A percentile compares a stretch with the other conserved stretches of the same genome.
phyloP scores from a whole-genome alignment of 2,113 vertebrate genomes.

The Odontesthes bonariensis region DNA sequence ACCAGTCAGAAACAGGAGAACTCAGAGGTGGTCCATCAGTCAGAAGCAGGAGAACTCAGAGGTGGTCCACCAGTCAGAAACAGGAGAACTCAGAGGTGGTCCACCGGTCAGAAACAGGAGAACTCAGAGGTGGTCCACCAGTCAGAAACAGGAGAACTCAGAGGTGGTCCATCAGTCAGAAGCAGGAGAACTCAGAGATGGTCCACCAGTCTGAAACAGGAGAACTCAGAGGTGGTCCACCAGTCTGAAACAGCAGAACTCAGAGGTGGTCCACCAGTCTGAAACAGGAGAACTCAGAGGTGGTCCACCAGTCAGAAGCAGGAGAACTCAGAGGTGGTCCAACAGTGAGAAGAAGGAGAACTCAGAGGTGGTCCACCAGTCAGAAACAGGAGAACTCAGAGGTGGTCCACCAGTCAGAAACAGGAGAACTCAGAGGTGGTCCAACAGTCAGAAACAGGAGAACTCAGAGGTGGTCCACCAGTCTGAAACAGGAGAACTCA shows the following conservation, averaged over 20 bases:
- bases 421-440: conserved; percentile 19
- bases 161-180: conserved; percentile 13
- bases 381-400: conserved; percentile 23
- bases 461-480: conserved; percentile 9
- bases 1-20: conserved; percentile 15
- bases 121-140: conserved; percentile 9
- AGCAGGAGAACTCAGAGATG: conserved; percentile 15
- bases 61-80: conserved; percentile 7
- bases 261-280: conserved; percentile 11
- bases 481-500: conserved; percentile 19
- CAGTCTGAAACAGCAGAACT: conserved; percentile 19
- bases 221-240: conserved; percentile 13
- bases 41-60: conserved; percentile 23
- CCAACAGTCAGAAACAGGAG: conserved; percentile 7
- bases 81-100: conserved; percentile 19
- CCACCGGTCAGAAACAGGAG: conserved; percentile 8
- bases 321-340: no score
- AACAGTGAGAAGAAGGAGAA: background rate
- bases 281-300: conserved; percentile 19
- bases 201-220: conserved; percentile 6
- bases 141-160: conserved; percentile 21
- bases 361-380: conserved; percentile 7
- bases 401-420: conserved; percentile 7
- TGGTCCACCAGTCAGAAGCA: conserved; percentile 5
- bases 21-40: conserved; percentile 7